Evolutionary conservation across 1,140 invertebrate species (phyloP).

Genomic region (Drosophila seguyi): DNA sequence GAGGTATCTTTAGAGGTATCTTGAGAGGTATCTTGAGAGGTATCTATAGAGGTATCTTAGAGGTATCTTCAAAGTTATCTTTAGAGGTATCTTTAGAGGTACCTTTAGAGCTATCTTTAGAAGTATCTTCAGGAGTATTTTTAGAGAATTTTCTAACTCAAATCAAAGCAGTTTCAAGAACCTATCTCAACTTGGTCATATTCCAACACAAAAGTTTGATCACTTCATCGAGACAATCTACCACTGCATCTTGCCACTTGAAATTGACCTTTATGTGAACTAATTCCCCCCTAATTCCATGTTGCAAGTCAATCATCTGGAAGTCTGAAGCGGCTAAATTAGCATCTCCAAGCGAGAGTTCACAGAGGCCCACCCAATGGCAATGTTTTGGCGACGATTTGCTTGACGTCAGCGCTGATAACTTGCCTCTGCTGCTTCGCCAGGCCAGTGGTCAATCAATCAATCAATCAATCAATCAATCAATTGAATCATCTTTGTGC

Average conservation of each 20-base stretch:
- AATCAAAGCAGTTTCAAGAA: not conserved
- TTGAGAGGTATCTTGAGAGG: no score
- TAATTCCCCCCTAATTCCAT: slow-evolving; percentile 7
- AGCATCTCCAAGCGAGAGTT: not conserved
- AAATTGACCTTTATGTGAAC: not conserved
- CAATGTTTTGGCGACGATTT: slow-evolving; percentile 22
- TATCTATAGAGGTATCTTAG: no score
- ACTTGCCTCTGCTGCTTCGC: not conserved
- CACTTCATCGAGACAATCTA: not conserved
- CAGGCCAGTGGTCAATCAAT: slow-evolving; percentile 60
- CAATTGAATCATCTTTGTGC: slow-evolving; percentile 73
- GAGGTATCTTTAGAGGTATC: no score
- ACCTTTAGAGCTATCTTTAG: no score
- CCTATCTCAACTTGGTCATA: no score
- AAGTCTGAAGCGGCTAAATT: not conserved
- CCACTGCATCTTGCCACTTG: not conserved
- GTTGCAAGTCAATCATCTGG: slow-evolving; percentile 13
- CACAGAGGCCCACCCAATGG: slow-evolving; percentile 22
- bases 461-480: slow-evolving; percentile 72
- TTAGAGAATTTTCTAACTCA: no score
- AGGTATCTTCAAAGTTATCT: no score
- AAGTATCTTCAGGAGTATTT: no score
- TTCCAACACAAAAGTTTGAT: not conserved
- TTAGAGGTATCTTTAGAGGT: no score
- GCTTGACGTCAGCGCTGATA: slow-evolving; percentile 40